phyloP scores from a whole-genome alignment of 2,888 invertebrate genomes.

The Incurvaria masculella region DNA sequence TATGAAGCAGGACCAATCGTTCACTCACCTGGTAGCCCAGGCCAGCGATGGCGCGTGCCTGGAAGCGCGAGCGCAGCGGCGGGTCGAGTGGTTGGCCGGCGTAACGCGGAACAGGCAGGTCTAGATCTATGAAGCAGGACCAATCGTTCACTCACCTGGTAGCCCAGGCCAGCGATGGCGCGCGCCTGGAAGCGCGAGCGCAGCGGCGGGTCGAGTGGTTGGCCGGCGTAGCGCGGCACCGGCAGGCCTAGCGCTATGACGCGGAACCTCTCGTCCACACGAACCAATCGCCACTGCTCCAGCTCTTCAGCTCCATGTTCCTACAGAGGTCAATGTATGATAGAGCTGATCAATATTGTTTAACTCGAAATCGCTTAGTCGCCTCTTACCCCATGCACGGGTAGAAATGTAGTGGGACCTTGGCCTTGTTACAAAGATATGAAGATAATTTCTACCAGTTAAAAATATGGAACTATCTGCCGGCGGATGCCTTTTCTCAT shows the following conservation, averaged over 20 bases:
- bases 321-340: too few relatives aligned
- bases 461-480: too few relatives aligned
- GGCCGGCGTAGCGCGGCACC: conserved; percentile 84
- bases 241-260: conserved; percentile 92
- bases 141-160: conserved; percentile 61
- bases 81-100: conserved; percentile 94
- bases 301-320: conserved; percentile 77
- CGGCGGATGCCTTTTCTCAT: too few relatives aligned
- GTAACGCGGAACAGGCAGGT: conserved; percentile 84
- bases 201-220: conserved; percentile 93
- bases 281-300: conserved; percentile 81
- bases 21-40: conserved; percentile 63
- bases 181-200: conserved; percentile 93
- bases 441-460: neutral
- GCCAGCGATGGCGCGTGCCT: conserved; percentile 78
- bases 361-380: too few relatives aligned
- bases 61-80: conserved; percentile 91
- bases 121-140: conserved; percentile 92
- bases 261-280: conserved; percentile 90
- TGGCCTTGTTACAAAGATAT: too few relatives aligned
- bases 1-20: conserved; percentile 86
- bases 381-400: too few relatives aligned
- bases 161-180: conserved; percentile 68
- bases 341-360: too few relatives aligned
- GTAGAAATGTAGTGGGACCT: too few relatives aligned